Evolutionary conservation across 2,888 invertebrate species (phyloP).

Genomic region (Piscicola geometra): DNA sequence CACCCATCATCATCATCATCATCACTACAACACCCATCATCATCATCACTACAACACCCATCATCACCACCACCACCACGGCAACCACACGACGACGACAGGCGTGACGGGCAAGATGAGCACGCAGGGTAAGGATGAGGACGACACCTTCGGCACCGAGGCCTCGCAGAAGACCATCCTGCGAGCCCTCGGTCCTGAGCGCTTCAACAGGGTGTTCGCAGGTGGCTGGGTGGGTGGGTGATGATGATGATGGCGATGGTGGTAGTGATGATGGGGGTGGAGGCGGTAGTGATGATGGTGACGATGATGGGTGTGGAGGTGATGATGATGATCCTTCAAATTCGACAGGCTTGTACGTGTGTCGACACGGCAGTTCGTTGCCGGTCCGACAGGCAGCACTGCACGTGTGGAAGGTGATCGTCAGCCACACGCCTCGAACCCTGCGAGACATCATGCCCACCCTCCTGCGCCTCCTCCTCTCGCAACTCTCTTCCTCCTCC

Average conservation of each 20-base stretch:
- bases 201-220: conserved; percentile 75
- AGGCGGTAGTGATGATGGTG: no score
- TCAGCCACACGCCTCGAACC: conserved; percentile 93
- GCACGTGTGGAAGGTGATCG: conserved; percentile 98
- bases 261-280: no score
- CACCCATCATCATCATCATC: no score
- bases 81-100: conserved; percentile 39
- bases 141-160: conserved; percentile 95
- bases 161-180: conserved; percentile 50
- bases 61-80: no score
- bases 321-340: no score
- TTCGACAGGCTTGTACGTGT: conserved; percentile 84
- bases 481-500: conserved; percentile 90
- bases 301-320: no score
- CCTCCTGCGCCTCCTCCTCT: conserved; percentile 81
- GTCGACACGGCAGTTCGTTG: conserved; percentile 88
- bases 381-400: conserved; percentile 95
- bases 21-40: no score
- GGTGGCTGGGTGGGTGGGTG: no score
- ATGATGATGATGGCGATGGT: no score
- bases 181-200: conserved; percentile 76
- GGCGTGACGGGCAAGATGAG: conserved; percentile 96
- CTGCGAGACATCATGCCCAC: conserved; percentile 91
- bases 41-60: no score
- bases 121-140: conserved; percentile 93